Conservation (phyloP, 2,888 invertebrate species). For the Brachynemurus nebulosus region DNA sequence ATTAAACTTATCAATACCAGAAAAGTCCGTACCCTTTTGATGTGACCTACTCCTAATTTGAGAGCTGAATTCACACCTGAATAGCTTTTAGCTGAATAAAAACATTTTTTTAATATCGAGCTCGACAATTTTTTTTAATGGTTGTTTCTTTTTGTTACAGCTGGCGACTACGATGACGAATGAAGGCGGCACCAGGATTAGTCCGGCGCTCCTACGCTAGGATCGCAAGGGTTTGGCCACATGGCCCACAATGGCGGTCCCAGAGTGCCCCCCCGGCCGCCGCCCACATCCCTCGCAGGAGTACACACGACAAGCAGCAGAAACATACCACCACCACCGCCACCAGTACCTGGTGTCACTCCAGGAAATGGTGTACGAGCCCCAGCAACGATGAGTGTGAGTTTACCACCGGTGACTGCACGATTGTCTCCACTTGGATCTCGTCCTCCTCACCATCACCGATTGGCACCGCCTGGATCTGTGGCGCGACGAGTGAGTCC, state of each 20-base stretch:
- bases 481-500: constrained; percentile 4
- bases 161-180: constrained; percentile 54
- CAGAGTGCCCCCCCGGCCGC: constrained; percentile 54
- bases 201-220: constrained; percentile 38
- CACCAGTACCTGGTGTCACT: constrained; percentile 55
- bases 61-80: too few relatives aligned
- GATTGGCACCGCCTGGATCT: constrained; percentile 12
- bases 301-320: constrained; percentile 49
- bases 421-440: constrained; percentile 35
- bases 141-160: constrained; percentile 29
- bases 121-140: too few relatives aligned
- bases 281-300: constrained; percentile 54
- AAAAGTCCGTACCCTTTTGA: too few relatives aligned
- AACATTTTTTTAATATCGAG: too few relatives aligned
- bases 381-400: constrained; percentile 37
- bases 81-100: too few relatives aligned
- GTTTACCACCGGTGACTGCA: constrained; percentile 39
- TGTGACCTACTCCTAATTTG: too few relatives aligned
- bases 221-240: constrained; percentile 13
- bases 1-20: too few relatives aligned
- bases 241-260: constrained; percentile 20
- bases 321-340: constrained; percentile 41
- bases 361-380: constrained; percentile 35
- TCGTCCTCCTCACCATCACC: constrained; percentile 17
- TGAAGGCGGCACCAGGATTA: constrained; percentile 58